phyloP scores from a whole-genome alignment of 2,113 vertebrate species.

The Vulpes vulpes region DNA sequence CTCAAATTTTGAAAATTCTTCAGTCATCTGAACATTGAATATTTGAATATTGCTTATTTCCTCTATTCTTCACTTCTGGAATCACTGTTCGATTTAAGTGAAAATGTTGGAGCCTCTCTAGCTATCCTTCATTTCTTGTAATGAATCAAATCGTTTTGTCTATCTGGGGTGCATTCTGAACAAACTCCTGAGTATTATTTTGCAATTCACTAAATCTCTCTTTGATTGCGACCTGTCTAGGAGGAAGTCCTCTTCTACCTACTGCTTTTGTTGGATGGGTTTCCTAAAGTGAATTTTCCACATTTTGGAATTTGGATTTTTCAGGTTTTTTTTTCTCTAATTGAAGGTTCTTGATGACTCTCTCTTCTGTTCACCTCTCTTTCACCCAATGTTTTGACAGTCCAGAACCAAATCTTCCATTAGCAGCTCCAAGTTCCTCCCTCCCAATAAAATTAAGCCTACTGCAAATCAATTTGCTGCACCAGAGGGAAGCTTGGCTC shows the following conservation, averaged over 20 bases:
- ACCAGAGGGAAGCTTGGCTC: not conserved
- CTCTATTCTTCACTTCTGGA: not conserved
- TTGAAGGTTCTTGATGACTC: not conserved
- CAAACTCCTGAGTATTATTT: not conserved
- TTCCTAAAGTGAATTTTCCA: not conserved
- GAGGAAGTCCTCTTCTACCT: not conserved
- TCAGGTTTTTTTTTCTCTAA: not conserved
- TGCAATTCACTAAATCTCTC: not conserved
- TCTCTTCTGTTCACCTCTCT: not conserved
- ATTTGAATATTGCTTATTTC: not conserved
- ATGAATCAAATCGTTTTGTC: not conserved
- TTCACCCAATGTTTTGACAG: not conserved
- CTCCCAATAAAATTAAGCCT: not conserved
- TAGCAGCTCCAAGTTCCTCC: not conserved
- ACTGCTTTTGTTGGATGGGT: not conserved
- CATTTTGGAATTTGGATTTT: not conserved
- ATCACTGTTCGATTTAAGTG: not conserved
- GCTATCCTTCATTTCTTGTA: not conserved
- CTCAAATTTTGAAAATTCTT: not conserved
- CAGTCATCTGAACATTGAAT: not conserved
- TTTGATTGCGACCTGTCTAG: not conserved
- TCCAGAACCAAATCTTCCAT: not conserved
- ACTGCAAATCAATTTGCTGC: not conserved
- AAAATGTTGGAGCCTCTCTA: not conserved
- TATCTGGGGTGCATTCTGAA: not conserved